These are phyloP conservation scores for Sciurus carolinensis DNA, from an alignment of 2,797 vertebrate species.

Conservation along the genomic window DNA sequence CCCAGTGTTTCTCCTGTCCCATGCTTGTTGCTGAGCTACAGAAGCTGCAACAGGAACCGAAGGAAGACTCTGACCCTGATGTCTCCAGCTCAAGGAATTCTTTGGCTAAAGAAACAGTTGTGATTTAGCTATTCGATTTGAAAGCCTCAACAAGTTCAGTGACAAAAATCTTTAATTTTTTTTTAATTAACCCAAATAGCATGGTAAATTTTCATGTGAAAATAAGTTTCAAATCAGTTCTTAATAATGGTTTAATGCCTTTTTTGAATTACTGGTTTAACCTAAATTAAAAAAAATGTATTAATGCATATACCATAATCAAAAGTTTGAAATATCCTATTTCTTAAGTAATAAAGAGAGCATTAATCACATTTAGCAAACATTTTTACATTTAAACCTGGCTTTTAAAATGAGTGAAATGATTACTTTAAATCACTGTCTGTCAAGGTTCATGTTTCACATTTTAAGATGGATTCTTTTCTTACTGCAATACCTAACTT, in stretches of 20 bases:
- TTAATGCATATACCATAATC: conserved; percentile 82
- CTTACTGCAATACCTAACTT: conserved; percentile 89
- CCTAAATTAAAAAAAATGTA: conserved; percentile 81
- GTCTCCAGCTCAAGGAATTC: conserved; percentile 72
- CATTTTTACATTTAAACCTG: conserved; percentile 89
- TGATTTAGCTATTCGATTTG: conserved; percentile 85
- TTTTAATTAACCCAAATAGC: conserved; percentile 79
- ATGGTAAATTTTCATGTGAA: conserved; percentile 84
- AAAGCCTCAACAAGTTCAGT: conserved; percentile 84
- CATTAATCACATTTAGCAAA: conserved; percentile 83
- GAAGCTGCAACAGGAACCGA: conserved; percentile 45
- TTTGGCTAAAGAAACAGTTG: conserved; percentile 80
- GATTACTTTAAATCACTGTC: conserved; percentile 84
- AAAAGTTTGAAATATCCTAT: conserved; percentile 83
- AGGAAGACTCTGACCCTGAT: conserved; percentile 29
- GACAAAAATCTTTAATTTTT: conserved; percentile 70
- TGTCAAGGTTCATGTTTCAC: conserved; percentile 87
- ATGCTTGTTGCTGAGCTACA: conserved; percentile 81
- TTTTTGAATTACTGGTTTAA: conserved; percentile 87
- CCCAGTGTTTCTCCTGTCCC: conserved; percentile 81
- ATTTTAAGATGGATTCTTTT: conserved; percentile 89
- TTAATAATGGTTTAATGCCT: conserved; percentile 87
- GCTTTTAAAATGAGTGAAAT: conserved; percentile 84
- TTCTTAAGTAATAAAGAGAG: conserved; percentile 84
- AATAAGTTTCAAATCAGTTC: conserved; percentile 86